Evolutionary conservation across 2,113 vertebrate species (phyloP).

Genomic region (Hydropotes inermis): DNA sequence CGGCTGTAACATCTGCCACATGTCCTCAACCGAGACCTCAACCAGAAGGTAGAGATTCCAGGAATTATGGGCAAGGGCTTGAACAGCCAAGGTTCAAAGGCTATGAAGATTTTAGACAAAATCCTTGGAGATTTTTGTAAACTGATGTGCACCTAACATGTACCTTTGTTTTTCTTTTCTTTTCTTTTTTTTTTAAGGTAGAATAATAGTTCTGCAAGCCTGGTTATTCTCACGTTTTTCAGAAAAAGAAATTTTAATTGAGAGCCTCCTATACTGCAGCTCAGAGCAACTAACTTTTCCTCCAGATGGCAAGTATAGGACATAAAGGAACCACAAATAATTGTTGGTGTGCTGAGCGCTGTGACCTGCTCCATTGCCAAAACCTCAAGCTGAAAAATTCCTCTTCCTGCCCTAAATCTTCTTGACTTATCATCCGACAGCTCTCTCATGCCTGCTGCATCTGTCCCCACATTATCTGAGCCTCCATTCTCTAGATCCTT

Average conservation of each 20-base stretch:
- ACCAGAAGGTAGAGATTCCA: not conserved
- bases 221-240: not conserved
- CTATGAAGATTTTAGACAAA: not conserved
- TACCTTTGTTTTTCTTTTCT: not conserved
- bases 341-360: not conserved
- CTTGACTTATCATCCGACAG: not conserved
- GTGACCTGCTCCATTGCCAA: not conserved
- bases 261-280: not conserved
- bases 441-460: not conserved
- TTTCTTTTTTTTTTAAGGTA: not conserved
- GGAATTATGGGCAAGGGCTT: not conserved
- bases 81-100: not conserved
- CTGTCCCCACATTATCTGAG: not conserved
- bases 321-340: not conserved
- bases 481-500: not conserved
- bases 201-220: not conserved
- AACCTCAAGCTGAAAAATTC: not conserved
- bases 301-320: not conserved
- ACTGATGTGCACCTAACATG: not conserved
- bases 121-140: not conserved
- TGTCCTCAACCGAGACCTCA: not conserved
- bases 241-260: not conserved
- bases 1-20: not conserved
- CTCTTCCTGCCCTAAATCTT: not conserved
- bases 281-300: not conserved